Base-by-base conservation (phyloP, 1,140 invertebrate genomes). In the Stenopsyche tienmushanensis region DNA sequence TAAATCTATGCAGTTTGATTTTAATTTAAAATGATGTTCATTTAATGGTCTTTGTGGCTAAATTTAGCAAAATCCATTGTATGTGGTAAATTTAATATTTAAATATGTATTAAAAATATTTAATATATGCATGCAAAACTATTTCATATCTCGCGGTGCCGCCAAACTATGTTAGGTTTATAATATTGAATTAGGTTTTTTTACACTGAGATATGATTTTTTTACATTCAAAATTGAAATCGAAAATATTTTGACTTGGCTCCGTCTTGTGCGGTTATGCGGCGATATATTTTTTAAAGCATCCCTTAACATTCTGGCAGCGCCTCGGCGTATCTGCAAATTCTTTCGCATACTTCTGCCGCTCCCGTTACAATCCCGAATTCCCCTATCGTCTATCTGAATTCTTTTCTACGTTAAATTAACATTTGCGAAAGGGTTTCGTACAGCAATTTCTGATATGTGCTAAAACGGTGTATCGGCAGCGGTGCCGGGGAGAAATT, bases 341-440 rank as follows among this genome's bases (percentile, higher is more conserved):
- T 55, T 55, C 52, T 25, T 55, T 55, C 29, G 52, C 52, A 55
- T 55, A 18, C 52, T 55, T 55, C 49, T 3, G 13, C 21, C 47
- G 21, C 15, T 21, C 21, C 47, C 47, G 17, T n/a, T n/a, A 53
- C 29, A 34, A 34, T 34, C 13, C 29, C 13, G 52, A 55, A 55
- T 55, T 55, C 52, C 29, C 47, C 21, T 2, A 18, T 50, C 15
- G 15, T 50, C 47, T 5, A 20, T 13, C 5, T 23, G 47, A 50
- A 50, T 18, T 50, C 15, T 50, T 50, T 50, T 50, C 21, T 3
- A 5, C 47, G 18, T 20, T 20, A 20, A 18, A 50, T 5, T 18
- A 21, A 50, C 17, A 49, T 18, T 15, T 49, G 15, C 47, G 47
- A 49, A 49, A 49, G 47, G 47, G 47, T 49, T 49, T 49, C 10